Percentiles rank a stretch among this genome's conserved stretches.
These are phyloP conservation scores for Lasioglossum vierecki DNA, from an alignment of 2,888 invertebrate genomes.

Conservation along the genomic window DNA sequence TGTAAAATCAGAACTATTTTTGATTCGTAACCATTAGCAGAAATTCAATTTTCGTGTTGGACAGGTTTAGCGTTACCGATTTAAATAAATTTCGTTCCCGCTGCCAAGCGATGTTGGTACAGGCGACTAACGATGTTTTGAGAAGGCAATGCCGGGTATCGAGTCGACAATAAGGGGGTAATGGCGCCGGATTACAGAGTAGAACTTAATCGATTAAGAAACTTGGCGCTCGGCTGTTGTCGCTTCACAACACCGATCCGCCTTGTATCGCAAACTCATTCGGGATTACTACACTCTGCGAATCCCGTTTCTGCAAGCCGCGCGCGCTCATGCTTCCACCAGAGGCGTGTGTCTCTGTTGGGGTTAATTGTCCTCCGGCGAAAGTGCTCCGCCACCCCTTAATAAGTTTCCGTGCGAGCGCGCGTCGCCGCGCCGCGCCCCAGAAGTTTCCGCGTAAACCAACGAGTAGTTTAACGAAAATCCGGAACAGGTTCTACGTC, in stretches of 20 bases:
- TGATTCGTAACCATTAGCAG: background rate
- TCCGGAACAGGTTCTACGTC: constrained; percentile 12
- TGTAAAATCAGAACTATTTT: background rate
- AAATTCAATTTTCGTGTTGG: background rate
- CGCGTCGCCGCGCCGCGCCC: constrained; percentile 7
- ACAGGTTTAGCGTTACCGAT: background rate
- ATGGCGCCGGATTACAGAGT: background rate
- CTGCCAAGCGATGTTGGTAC: background rate
- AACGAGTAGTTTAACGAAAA: constrained; percentile 49
- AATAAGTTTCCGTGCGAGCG: constrained; percentile 49
- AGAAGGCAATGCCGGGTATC: background rate
- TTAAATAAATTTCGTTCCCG: background rate
- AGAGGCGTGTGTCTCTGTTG: constrained; percentile 16
- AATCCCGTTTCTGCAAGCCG: constrained; percentile 44
- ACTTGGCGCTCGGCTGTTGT: constrained; percentile 29
- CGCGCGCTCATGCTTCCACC: constrained; percentile 3
- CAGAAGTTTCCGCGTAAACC: constrained; percentile 57
- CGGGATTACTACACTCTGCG: constrained; percentile 32
- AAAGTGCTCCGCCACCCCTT: constrained; percentile 53
- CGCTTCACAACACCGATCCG: constrained; percentile 40
- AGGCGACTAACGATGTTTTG: background rate
- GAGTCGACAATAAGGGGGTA: constrained; percentile 12
- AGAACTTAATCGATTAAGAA: constrained; percentile 27
- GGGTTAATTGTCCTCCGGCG: constrained; percentile 61
- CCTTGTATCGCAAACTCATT: constrained; percentile 42